Evolutionary conservation across 2,113 vertebrate genomes (phyloP), one percentile per base, ranked within the genome.

Genomic region (Castor canadensis): DNA sequence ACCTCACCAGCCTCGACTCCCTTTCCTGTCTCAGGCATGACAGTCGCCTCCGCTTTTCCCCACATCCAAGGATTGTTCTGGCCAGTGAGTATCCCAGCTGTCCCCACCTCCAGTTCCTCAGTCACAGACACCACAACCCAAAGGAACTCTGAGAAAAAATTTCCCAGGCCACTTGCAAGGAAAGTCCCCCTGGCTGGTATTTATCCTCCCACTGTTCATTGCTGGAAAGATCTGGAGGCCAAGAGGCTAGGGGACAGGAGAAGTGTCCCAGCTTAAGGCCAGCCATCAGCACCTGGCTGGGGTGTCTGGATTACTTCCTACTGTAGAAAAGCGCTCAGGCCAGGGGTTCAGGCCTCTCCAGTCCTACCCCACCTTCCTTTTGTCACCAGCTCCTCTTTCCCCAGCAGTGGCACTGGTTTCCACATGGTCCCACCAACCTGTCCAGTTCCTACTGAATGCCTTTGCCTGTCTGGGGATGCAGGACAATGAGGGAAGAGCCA

Each of bases 31-130:
- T 47, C 2, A 10, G 62, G 32, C 32, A 9, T 47, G n/a, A 72
- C 6, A 0, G 3, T 49, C 12, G 0, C 71, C 20, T 47, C 38
- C 0, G 0, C 20, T 4, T 20, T 5, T 6, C 54, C 56, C n/a
- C 71, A 30, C 24, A 49, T n/a, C 52, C 20, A 58, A 43, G 11
- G 62, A 22, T 3, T 3, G 19, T n/a, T 72, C 86, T 66, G 10
- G 24, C 62, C 0, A 3, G 85, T 38, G 35, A 72, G 54, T 15
- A 17, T 26, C 38, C 35, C 15, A 0, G 24, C 40, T 12, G 32
- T 9, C 40, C 58, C 20, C 8, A 16, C 15, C 26, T n/a, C 47
- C 26, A 12, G 38, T 9, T 24, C 16, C 35, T 89, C 43, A 28
- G 66, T 54, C 64, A 19, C 28, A 43, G 85, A 20, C 0, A 30